Conservation (phyloP, 2,888 invertebrate species). For the Sthenelais limicola region DNA sequence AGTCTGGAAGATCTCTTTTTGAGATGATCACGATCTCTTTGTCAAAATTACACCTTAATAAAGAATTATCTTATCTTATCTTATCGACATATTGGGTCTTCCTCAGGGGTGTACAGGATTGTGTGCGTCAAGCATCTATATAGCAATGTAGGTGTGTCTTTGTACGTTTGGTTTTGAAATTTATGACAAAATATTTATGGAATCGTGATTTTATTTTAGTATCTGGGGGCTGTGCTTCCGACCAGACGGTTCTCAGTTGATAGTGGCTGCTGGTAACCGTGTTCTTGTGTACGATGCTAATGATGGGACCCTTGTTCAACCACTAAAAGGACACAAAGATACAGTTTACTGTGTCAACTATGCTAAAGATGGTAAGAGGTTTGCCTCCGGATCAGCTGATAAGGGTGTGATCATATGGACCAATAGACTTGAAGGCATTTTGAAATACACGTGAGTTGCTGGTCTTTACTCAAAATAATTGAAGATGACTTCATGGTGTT, state of each 20-base stretch:
- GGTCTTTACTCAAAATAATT: too few relatives aligned
- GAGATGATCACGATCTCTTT: too few relatives aligned
- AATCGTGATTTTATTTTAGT: conserved; percentile 76
- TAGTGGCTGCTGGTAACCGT: conserved; percentile 94
- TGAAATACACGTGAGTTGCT: conserved; percentile 90
- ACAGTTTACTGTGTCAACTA: conserved; percentile 93
- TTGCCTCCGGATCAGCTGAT: conserved; percentile 97
- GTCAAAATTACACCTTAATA: too few relatives aligned
- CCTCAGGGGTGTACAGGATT: too few relatives aligned
- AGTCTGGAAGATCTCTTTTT: too few relatives aligned
- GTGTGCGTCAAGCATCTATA: too few relatives aligned
- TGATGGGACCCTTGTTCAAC: conserved; percentile 91
- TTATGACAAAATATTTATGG: neutral
- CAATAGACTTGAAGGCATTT: conserved; percentile 91
- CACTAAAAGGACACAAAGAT: conserved; percentile 96
- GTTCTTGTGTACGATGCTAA: conserved; percentile 95
- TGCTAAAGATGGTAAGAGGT: conserved; percentile 93
- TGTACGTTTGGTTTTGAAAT: too few relatives aligned
- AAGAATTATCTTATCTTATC: too few relatives aligned
- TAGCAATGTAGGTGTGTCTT: too few relatives aligned
- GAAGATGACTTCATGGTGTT: too few relatives aligned
- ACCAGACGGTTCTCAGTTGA: conserved; percentile 93
- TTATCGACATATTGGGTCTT: too few relatives aligned
- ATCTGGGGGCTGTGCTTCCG: conserved; percentile 96
- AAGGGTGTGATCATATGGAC: conserved; percentile 99